A percentile compares a stretch with the other conserved stretches of the same genome.
Evolutionary conservation across 1,140 invertebrate genomes (phyloP).

Genomic region (Saccostrea cuccullata): DNA sequence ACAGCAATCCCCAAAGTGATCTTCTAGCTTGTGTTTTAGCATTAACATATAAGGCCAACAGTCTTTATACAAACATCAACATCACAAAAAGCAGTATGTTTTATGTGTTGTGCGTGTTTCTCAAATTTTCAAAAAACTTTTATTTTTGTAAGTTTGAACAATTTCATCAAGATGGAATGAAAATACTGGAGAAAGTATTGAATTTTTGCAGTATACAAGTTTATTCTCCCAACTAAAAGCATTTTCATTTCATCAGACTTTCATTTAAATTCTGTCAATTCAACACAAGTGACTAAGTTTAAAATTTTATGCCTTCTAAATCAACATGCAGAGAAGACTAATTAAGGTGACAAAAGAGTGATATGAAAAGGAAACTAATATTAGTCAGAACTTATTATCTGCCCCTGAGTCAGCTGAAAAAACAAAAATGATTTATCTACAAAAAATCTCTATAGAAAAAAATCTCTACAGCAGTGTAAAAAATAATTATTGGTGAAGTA

Average conservation of each 20-base stretch:
- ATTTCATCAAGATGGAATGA: no score
- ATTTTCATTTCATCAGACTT: background rate
- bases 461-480: background rate
- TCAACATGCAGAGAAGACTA: constrained; percentile 5
- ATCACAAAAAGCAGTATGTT: no score
- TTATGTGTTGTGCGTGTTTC: no score
- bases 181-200: no score
- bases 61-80: no score
- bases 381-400: constrained; percentile 22
- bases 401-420: constrained; percentile 16
- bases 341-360: background rate
- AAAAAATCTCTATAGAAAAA: background rate
- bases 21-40: no score
- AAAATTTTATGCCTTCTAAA: background rate
- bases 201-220: no score
- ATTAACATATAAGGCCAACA: no score
- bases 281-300: background rate
- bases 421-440: background rate
- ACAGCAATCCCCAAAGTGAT: no score
- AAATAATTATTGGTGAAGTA: background rate
- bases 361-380: background rate
- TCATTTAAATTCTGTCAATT: background rate
- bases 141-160: no score
- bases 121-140: no score
- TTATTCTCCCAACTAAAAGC: background rate